These are phyloP conservation scores for Menidia menidia DNA, from an alignment of 2,797 vertebrate genomes.

Conservation along the genomic window DNA sequence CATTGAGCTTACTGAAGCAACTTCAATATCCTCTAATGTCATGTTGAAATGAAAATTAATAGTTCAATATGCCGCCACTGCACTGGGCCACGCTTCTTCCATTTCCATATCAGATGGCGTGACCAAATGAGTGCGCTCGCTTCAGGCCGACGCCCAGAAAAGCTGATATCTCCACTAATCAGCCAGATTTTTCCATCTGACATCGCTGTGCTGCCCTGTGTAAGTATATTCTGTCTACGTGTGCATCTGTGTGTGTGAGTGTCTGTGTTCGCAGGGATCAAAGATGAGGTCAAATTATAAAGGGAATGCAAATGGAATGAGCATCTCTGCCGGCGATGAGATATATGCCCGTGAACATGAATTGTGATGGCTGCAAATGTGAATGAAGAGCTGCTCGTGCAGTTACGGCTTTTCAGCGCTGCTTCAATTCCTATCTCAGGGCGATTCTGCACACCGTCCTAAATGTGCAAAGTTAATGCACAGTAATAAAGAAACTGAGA, in stretches of 20 bases:
- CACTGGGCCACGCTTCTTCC: slow-evolving; percentile 77
- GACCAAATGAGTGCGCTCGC: slow-evolving; percentile 82
- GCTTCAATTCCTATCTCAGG: background rate
- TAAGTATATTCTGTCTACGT: slow-evolving; percentile 23
- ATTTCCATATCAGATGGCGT: slow-evolving; percentile 85
- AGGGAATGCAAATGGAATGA: slow-evolving; percentile 57
- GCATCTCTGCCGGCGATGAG: slow-evolving; percentile 50
- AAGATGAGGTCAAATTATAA: slow-evolving; percentile 59
- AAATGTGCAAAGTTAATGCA: background rate
- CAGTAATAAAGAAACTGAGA: background rate
- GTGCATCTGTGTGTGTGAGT: slow-evolving; percentile 26
- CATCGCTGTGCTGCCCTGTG: slow-evolving; percentile 50
- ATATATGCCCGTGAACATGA: slow-evolving; percentile 42
- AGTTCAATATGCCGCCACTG: slow-evolving; percentile 77
- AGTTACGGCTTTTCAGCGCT: slow-evolving; percentile 37
- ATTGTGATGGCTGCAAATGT: slow-evolving; percentile 41
- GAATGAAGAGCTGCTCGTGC: slow-evolving; percentile 25
- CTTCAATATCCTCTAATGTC: slow-evolving; percentile 85
- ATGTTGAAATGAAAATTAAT: slow-evolving; percentile 87
- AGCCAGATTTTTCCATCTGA: slow-evolving; percentile 80
- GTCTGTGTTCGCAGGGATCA: slow-evolving; percentile 37
- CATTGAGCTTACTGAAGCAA: slow-evolving; percentile 82
- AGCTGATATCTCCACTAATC: slow-evolving; percentile 82
- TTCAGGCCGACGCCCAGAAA: slow-evolving; percentile 72
- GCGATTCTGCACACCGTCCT: slow-evolving; percentile 14